Evolutionary conservation across 2,113 vertebrate species (phyloP), one percentile per base, ranked within the genome.

Genomic region (Brachypodius melanocephalos): DNA sequence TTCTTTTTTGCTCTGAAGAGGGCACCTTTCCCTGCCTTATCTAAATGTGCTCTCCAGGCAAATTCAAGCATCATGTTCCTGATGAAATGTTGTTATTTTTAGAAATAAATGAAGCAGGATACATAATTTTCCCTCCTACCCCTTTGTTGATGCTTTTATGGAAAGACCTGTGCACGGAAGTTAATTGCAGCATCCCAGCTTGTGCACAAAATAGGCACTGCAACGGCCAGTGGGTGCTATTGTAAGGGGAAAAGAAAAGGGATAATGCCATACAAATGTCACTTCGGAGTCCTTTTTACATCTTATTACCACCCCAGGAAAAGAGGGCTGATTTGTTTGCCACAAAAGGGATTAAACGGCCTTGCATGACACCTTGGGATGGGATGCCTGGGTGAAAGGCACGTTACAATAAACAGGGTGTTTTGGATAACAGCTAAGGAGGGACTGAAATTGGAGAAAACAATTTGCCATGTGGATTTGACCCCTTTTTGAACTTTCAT

Each of bases 81-180:
- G 66, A 87, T 92, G 78, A 92, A 93, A 84, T 87, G n/a, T 86
- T 88, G 91, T 94, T 97, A 96, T 97, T 97, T 98, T 97, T 95
- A 96, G 96, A 91, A 87, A n/a, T 78, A 69, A 94, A 96, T 14
- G 32, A 95, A 89, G 81, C 85, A 89, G 75, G 92, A 79, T 91
- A 71, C 71, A 94, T 93, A 21, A 78, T 95, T 95, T 95, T 55
- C 74, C 91, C 88, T 96, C 94, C 94, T 77, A 92, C 94, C 61
- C 52, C 34, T 96, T 96, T 91, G 95, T 85, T 95, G 96, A 67
- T 94, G 87, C 74, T 94, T 97, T 95, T 87, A 93, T 92, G 86
- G 90, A 96, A 98, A 96, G 90, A 96, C 42, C 26, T 43, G 62
- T 59, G 76, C 90, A 97, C 71, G 59, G 59, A 96, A 96, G 92